Percentiles rank a stretch among this genome's conserved stretches.
Evolutionary conservation across 2,888 invertebrate species (phyloP).

Genomic region (Tetragnatha montana): DNA sequence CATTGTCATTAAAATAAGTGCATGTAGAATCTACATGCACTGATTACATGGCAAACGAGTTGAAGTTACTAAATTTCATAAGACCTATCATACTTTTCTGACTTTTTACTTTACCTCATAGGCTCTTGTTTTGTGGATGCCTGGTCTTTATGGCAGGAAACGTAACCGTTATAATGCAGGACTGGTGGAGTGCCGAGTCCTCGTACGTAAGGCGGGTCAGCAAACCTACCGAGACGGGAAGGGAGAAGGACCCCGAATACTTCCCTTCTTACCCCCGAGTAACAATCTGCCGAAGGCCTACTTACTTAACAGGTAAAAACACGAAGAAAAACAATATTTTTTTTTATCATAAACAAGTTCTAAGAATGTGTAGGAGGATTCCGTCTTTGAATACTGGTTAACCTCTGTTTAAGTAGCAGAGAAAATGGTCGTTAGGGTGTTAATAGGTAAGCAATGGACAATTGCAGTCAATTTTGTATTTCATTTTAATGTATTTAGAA

Average conservation of each 20-base stretch:
- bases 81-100: too few relatives aligned
- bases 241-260: slow-evolving; percentile 18
- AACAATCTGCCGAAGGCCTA: slow-evolving; percentile 34
- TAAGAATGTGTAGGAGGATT: too few relatives aligned
- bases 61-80: too few relatives aligned
- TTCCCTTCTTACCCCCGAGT: slow-evolving; percentile 32
- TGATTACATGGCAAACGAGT: too few relatives aligned
- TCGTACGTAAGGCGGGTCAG: slow-evolving; percentile 22
- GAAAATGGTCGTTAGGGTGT: too few relatives aligned
- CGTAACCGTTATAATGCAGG: slow-evolving; percentile 5
- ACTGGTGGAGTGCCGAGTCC: slow-evolving; percentile 8
- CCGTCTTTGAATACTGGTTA: too few relatives aligned
- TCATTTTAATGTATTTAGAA: too few relatives aligned
- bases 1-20: too few relatives aligned
- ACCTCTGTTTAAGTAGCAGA: too few relatives aligned
- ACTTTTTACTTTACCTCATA: not conserved
- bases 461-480: too few relatives aligned
- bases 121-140: slow-evolving; percentile 16
- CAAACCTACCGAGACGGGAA: not conserved
- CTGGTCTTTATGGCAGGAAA: slow-evolving; percentile 2
- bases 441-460: not conserved
- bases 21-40: too few relatives aligned
- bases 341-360: not conserved
- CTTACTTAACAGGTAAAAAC: slow-evolving; percentile 20
- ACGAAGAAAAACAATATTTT: too few relatives aligned